phyloP scores from a whole-genome alignment of 2,888 invertebrate genomes.

The Phalangium opilio region DNA sequence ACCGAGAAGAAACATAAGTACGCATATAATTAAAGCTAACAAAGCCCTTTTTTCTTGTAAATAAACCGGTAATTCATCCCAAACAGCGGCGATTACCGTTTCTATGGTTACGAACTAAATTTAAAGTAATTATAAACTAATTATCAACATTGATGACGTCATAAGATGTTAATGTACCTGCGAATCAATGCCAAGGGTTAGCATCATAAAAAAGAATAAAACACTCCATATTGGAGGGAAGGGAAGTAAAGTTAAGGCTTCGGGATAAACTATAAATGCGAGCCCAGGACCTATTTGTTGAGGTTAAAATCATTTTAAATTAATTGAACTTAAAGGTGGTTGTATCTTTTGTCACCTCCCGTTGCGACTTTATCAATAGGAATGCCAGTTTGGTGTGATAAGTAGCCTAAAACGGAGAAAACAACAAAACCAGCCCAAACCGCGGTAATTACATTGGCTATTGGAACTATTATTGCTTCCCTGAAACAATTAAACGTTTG shows the following conservation, averaged over 20 bases:
- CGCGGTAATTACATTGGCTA: neutral
- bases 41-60: no score
- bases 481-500: neutral
- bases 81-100: no score
- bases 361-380: constrained; percentile 1
- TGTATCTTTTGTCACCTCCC: neutral
- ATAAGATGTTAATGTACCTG: neutral
- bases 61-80: no score
- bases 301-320: no score
- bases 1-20: no score
- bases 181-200: neutral
- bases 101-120: no score
- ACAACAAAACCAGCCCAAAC: neutral
- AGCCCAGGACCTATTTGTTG: neutral
- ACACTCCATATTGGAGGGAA: neutral
- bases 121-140: no score
- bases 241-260: neutral
- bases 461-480: neutral
- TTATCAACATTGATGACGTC: no score
- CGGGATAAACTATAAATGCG: neutral
- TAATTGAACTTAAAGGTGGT: no score
- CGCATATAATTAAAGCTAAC: no score
- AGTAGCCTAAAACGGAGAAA: neutral
- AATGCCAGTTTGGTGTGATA: neutral
- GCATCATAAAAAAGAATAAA: neutral